Conservation (phyloP, 2,888 invertebrate genomes). For the Arrhopalites spinosus region DNA sequence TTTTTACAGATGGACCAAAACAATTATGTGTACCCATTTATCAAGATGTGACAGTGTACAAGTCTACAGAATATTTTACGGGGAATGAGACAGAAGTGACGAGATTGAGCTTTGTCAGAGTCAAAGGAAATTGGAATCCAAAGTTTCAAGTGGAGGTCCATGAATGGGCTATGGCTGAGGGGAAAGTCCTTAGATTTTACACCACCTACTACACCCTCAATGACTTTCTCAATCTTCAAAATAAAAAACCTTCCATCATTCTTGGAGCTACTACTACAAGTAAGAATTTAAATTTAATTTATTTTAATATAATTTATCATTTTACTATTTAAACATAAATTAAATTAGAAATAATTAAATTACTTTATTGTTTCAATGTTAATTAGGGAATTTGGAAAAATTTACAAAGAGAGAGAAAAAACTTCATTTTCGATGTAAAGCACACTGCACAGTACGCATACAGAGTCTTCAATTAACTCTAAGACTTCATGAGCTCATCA, state of each 20-base stretch:
- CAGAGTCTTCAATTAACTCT: slow-evolving; percentile 56
- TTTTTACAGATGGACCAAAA: slow-evolving; percentile 1
- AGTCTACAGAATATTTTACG: slow-evolving; percentile 46
- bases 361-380: not conserved
- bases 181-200: slow-evolving; percentile 51
- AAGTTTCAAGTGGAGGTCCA: slow-evolving; percentile 55
- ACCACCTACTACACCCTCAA: slow-evolving; percentile 47
- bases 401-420: slow-evolving; percentile 58
- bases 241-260: not conserved
- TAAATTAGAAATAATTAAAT: slow-evolving; percentile 17
- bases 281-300: slow-evolving; percentile 1
- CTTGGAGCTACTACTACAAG: slow-evolving; percentile 22
- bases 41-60: slow-evolving; percentile 51
- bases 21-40: slow-evolving; percentile 47
- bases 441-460: slow-evolving; percentile 56
- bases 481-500: slow-evolving; percentile 48
- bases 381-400: slow-evolving; percentile 57
- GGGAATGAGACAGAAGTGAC: slow-evolving; percentile 49
- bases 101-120: slow-evolving; percentile 32
- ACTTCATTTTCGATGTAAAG: slow-evolving; percentile 56
- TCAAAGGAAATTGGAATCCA: slow-evolving; percentile 36
- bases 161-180: slow-evolving; percentile 56
- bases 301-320: not conserved
- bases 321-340: slow-evolving; percentile 16
- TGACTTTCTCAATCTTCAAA: slow-evolving; percentile 23